A percentile compares a stretch with the other conserved stretches of the same genome.
These are phyloP conservation scores for Lasioglossum oenotherae DNA, from an alignment of 2,888 invertebrate genomes.

Conservation along the genomic window DNA sequence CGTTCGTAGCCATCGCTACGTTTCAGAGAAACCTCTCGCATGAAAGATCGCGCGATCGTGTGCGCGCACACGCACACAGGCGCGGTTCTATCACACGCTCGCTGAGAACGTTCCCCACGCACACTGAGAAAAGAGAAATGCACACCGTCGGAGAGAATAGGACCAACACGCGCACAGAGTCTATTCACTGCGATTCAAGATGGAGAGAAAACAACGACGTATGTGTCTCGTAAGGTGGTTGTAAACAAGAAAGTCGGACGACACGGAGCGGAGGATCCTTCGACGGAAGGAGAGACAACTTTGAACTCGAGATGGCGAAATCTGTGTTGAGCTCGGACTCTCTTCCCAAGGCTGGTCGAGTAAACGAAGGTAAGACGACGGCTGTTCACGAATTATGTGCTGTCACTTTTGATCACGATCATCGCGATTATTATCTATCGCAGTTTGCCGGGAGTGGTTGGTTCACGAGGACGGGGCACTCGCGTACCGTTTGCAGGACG, in stretches of 20 bases:
- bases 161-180: constrained; percentile 16
- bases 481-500: constrained; percentile 91
- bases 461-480: constrained; percentile 93
- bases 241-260: constrained; percentile 70
- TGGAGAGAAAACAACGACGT: constrained; percentile 75
- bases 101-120: constrained; percentile 6
- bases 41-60: constrained; percentile 14
- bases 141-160: background rate
- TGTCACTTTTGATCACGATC: constrained; percentile 50
- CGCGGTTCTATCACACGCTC: constrained; percentile 7
- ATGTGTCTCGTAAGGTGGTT: constrained; percentile 71
- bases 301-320: constrained; percentile 78
- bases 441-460: constrained; percentile 93
- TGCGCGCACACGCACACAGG: background rate
- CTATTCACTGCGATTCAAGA: constrained; percentile 72
- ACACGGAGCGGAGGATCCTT: background rate
- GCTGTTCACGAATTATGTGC: constrained; percentile 17
- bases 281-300: background rate
- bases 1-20: background rate
- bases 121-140: constrained; percentile 30
- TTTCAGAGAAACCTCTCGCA: constrained; percentile 9
- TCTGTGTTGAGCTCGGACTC: constrained; percentile 84
- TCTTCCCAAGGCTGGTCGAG: constrained; percentile 88
- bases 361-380: constrained; percentile 87
- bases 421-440: constrained; percentile 72